Conservation (phyloP, 2,113 vertebrate species). For the Chaetorhynchus papuensis region DNA sequence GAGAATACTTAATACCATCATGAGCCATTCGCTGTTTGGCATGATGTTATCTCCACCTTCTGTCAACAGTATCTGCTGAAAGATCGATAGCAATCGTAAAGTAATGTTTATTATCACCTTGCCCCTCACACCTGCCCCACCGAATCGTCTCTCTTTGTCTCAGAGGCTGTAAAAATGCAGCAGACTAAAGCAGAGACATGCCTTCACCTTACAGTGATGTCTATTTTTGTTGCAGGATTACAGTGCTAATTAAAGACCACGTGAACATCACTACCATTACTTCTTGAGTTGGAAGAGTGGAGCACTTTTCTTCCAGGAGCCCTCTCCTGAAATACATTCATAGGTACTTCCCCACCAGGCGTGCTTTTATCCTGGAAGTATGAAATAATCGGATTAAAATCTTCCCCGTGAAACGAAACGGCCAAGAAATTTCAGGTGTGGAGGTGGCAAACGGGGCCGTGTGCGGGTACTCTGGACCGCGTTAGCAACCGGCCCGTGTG, state of each 20-base stretch:
- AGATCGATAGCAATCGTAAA: slow-evolving; percentile 28
- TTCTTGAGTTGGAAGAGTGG: background rate
- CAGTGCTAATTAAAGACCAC: background rate
- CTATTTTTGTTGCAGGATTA: background rate
- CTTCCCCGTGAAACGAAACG: background rate
- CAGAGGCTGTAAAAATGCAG: slow-evolving; percentile 8
- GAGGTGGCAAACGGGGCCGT: accelerated
- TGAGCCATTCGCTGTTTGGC: background rate
- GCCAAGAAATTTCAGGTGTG: background rate
- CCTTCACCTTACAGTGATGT: background rate
- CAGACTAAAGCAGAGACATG: background rate
- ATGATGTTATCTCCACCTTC: slow-evolving; percentile 33
- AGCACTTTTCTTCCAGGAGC: background rate
- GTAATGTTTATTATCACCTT: slow-evolving; percentile 58
- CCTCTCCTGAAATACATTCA: background rate
- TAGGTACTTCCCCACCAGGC: accelerated
- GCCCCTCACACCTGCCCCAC: slow-evolving; percentile 71
- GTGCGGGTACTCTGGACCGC: background rate
- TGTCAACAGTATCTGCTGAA: slow-evolving; percentile 44
- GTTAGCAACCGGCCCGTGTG: accelerated
- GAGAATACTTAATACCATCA: background rate
- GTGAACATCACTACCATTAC: background rate
- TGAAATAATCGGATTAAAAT: background rate
- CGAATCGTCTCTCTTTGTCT: slow-evolving; percentile 65
- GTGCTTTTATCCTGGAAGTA: background rate